Base-by-base conservation (phyloP, 2,888 invertebrate species). In the Epicampocera succincta region DNA sequence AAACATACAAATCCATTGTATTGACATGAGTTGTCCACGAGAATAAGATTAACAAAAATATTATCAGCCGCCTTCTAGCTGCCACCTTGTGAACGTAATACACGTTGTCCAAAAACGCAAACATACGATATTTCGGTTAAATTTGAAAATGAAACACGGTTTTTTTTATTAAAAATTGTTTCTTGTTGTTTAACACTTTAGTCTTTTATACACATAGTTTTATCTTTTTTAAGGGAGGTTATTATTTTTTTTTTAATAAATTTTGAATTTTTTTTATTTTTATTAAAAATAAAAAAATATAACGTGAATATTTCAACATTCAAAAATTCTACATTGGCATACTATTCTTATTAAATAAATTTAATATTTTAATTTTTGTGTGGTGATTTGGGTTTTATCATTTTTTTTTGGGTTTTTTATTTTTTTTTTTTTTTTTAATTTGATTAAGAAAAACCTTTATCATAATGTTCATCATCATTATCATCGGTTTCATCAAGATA, bases 201-300 rank as follows among this genome's bases (percentile, higher is more conserved):
- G 71, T 74, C 69, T 82, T 82, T 77, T 82, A 72, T 82, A 82
- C 82, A 82, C 46, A 69, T 68, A 68, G 40, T 76, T 81, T 75
- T 33, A 33, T 44, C 11, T 52, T 50, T 74, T 68, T 50, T 56
- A 44, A 17, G 44, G 82, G 66, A 33, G 68, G 68, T 19, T 54
- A 63, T 48, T 52, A 33, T 9, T 40, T 40, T 38, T 52, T 60
- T 71, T 78, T 50, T 71, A 78, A 75, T 84, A 84, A 83, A 83
- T 84, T 84, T 83, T 83, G 83, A 81, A 83, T 71, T 85, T 77
- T n/a, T 86, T 86, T 88, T 86, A 86, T 87, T 87, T 87, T 87
- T 87, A 86, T 87, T 88, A 86, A 87, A 88, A 88, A 88, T 87
- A 88, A 87, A 87, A 88, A 89, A 86, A 87, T 88, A 88, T 88